Base-by-base conservation (phyloP, 2,113 vertebrate genomes). In the Chinchilla lanigera region DNA sequence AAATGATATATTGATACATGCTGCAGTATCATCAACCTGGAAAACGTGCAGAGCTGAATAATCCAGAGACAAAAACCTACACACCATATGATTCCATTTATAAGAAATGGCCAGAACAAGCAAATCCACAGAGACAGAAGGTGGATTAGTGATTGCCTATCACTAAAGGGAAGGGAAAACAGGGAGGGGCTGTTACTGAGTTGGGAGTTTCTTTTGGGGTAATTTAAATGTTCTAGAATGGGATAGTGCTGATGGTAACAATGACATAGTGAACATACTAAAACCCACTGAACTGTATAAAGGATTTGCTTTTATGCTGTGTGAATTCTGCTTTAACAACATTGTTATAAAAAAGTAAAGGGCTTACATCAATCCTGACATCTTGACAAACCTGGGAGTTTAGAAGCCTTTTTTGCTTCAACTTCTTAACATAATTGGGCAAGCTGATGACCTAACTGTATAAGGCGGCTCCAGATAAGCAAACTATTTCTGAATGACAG, bases 221-320 rank as follows among this genome's bases (percentile, higher is more conserved):
- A 56, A 92, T 63, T 44, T 85, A 86, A 95, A 93, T 80, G 33
- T 60, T 80, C 35, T 89, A 22, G 12, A 96, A 83, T 90, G 86
- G 44, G 30, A 52, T 3, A 30, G n/a, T 60, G 54, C 7, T 54
- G 47, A 71, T 71, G 47, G n/a, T 26, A 83, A 35, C 19, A 80
- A 12, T 24, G 56, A 28, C 56, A 24, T 54, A 41, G 54, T 78
- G n/a, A 67, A 89, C 19, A 52, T 26, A 67, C 24, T 69, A 54
- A 94, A 77, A 82, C 7, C 50, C 30, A 82, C 80, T 24, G 41
- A 65, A 77, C n/a, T 71, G 16, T 50, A 3, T 19, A 54, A 67
- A 86, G 54, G 56, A 71, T 0, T n/a, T 61, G 78, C 82, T 67
- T 86, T 86, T 89, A 69, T 56, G 69, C 71, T 44, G 44, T 80